Evolutionary conservation across 2,113 vertebrate species (phyloP), one percentile per base, ranked within the genome.

Genomic region (Notothenia coriiceps): DNA sequence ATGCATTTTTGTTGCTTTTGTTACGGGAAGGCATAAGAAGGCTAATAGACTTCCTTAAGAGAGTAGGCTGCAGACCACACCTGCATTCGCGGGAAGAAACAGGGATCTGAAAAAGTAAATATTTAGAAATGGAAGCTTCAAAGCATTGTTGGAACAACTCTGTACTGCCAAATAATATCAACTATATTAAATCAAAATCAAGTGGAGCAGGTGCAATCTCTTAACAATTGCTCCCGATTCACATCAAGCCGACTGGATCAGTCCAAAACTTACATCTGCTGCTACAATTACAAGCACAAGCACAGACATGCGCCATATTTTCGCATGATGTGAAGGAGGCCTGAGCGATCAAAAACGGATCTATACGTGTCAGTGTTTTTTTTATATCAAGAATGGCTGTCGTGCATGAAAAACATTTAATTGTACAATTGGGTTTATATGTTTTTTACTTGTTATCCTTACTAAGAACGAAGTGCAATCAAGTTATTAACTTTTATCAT

Each of bases 101-200:
- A 7, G 54, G 60, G 78, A 75, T 84, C 81, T 77, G 52, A 86
- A 80, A 85, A 85, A 88, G 77, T 80, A 89, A 92, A 91, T 88
- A 91, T 90, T 91, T 87, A 54, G 29, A 85, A 77, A 88, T 63
- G 14, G 87, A 76, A 63, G 75, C 80, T 86, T 93, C 80, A 84
- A 88, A 91, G 82, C 82, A 80, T 63, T 84, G 74, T 82, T 85
- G 61, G 66, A 80, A 62, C 44, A 75, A 25, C 71, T 44, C 40
- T 61, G 43, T 17, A 15, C 56, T 74, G 87, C 80, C 69, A 89
- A 91, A 83, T 61, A 63, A 55, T 82, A 66, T 64, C 70, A 85
- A 77, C 35, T 40, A 89, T 84, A 77, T 84, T 78, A 74, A 76
- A 76, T 47, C 54, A 18, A 74, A 88, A 87, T 64, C 51, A 62